Evolutionary conservation across 1,140 invertebrate species (phyloP), one percentile per base, ranked within the genome.

Genomic region (Heliconius melpomene): DNA sequence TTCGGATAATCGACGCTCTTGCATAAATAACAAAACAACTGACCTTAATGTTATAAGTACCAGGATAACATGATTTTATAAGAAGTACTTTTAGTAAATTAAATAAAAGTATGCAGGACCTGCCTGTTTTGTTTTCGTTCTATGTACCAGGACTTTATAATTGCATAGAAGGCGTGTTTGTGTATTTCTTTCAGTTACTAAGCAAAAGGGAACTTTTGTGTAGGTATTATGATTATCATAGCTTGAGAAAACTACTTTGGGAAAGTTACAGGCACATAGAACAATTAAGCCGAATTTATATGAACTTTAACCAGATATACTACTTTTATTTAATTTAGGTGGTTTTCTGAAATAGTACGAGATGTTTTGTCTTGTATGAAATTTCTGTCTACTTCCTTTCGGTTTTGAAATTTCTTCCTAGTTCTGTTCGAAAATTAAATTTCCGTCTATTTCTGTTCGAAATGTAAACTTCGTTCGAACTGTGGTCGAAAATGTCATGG

Each of bases 31-130:
- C 18, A 9, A 57, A 23, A 66, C 8, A 57, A 26, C 60, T 66
- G 60, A 66, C 60, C 60, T 66, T 66, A 66, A 66, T 29, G 60
- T 66, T 66, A 66, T 29, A 66, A 66, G 60, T 66, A 66, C 60
- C 60, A 66, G 60, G 60, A 3, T 66, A 66, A 66, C 60, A 66
- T 66, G 26, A 20, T 66, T 66, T 26, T 66, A 5, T 66, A 66
- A 16, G n/a, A 32, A 46, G 29, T 73, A 18, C 7, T 73, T n/a
- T 40, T 7, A 66, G 29, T 29, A 66, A 11, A 66, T 20, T 66
- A 26, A 23, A 66, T 23, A 66, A 66, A 3, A 23, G 0, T 20
- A n/a, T 9, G 7, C 7, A 66, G 23, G 9, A 66, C 60, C 11
- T 66, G 23, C 60, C 23, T 66, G 54, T 11, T 8, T 66, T 26